These are phyloP conservation scores for Antheraea yamamai DNA, from an alignment of 2,888 invertebrate genomes.

Conservation along the genomic window DNA sequence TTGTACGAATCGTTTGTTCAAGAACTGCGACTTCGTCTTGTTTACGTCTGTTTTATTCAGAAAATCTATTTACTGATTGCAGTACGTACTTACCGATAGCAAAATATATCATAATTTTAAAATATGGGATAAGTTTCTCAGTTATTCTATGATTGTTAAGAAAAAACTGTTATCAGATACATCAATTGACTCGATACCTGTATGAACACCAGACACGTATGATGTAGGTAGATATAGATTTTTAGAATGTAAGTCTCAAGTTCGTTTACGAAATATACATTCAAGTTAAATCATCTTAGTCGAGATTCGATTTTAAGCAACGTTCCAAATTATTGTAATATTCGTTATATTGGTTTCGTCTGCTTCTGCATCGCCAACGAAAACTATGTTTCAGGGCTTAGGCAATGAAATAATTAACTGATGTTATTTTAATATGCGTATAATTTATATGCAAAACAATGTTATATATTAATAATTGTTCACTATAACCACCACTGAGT, in stretches of 20 bases:
- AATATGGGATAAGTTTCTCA: not conserved
- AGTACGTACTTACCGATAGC: not conserved
- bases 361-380: not conserved
- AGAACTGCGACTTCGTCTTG: conserved; percentile 95
- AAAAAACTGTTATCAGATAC: not conserved
- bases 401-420: no score
- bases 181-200: no score
- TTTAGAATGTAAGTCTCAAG: no score
- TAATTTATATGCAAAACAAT: not conserved
- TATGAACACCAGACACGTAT: no score
- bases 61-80: not conserved
- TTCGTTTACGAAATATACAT: no score
- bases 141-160: not conserved
- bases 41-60: conserved; percentile 86
- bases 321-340: not conserved
- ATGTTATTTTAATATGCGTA: no score
- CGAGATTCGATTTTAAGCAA: no score
- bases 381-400: not conserved
- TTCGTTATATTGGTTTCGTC: not conserved
- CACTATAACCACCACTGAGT: not conserved
- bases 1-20: conserved; percentile 94
- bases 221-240: no score
- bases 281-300: no score
- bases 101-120: not conserved
- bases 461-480: not conserved